Evolutionary conservation across 2,113 vertebrate genomes (phyloP), one percentile per base, ranked within the genome.

Genomic region (Periophthalmodon schlosseri): DNA sequence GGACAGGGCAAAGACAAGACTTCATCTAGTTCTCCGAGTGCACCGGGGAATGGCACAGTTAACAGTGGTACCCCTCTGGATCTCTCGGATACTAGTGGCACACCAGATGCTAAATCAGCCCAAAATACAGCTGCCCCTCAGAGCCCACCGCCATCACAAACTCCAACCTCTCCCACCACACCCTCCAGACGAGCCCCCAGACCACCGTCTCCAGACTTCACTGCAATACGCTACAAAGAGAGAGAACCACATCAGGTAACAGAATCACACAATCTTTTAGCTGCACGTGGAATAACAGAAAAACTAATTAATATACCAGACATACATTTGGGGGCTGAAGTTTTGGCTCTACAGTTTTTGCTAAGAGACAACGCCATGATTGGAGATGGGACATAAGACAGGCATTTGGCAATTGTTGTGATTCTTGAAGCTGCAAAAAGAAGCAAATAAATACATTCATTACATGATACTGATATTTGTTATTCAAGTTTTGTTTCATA

Each of bases 161-260:
- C 88, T 5, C 90, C 93, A 57, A 92, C 93, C 0, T 93, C 93
- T 5, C 95, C 95, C 15, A 91, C 89, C 75, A 93, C 95, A 0
- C 86, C 94, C 0, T 91, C 93, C 2, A 93, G 95, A 7, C 90
- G 96, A 2, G 94, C 94, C n/a, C 94, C 95, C 0, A 96, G 96
- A 91, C 92, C 95, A 58, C 96, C 96, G 1, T 93, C 95, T 0
- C 96, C 96, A 0, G 98, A 99, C 84, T 99, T 99, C 86, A 97
- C 96, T 0, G 94, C 95, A 0, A 95, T 96, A 78, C 96, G 95
- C 73, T 99, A 99, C 92, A 98, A 98, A 77, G 98, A 99, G 86
- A 90, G 97, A 66, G 97, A 97, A 0, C 97, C 97, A 0, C 96
- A 97, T 80, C 98, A 99, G 88, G 94, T 99, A 58, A 93, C 28